Percentiles rank a stretch among this genome's conserved stretches.
phyloP scores from a whole-genome alignment of 2,797 vertebrate genomes.

The Fistularia commersonii region DNA sequence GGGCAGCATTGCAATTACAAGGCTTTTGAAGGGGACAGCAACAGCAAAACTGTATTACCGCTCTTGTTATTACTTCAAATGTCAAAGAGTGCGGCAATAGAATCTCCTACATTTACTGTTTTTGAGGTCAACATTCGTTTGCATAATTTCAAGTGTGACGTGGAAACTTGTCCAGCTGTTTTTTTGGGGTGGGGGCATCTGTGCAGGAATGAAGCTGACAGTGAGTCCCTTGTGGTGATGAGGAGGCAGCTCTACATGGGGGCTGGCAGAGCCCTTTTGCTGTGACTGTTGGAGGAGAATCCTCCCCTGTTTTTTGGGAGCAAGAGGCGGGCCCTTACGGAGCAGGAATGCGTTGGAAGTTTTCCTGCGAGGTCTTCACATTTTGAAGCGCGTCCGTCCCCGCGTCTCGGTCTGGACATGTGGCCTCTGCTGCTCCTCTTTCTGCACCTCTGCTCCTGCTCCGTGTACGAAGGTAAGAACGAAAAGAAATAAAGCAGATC shows the following conservation, averaged over 20 bases:
- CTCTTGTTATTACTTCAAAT: too few species aligned
- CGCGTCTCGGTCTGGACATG: conserved; percentile 68
- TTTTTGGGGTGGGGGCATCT: neutral
- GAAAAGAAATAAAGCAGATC: neutral
- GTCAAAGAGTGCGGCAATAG: too few species aligned
- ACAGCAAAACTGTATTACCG: too few species aligned
- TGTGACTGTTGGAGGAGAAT: conserved; percentile 49
- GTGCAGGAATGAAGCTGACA: too few species aligned
- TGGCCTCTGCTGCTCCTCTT: conserved; percentile 66
- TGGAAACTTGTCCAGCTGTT: neutral
- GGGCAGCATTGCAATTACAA: too few species aligned
- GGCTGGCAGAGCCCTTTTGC: conserved; percentile 11
- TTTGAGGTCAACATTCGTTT: too few species aligned
- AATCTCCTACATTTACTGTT: too few species aligned
- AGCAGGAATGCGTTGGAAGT: conserved; percentile 73
- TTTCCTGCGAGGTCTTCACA: conserved; percentile 61
- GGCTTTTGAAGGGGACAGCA: too few species aligned
- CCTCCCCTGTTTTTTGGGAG: conserved; percentile 71
- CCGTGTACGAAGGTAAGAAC: conserved; percentile 75
- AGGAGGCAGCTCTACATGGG: neutral
- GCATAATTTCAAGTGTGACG: too few species aligned
- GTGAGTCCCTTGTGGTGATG: neutral
- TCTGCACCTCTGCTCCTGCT: conserved; percentile 62
- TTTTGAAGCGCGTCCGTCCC: conserved; percentile 46
- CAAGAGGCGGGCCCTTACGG: conserved; percentile 70